Base-by-base conservation (phyloP, 2,888 invertebrate genomes). In the Callyntrura sp. region DNA sequence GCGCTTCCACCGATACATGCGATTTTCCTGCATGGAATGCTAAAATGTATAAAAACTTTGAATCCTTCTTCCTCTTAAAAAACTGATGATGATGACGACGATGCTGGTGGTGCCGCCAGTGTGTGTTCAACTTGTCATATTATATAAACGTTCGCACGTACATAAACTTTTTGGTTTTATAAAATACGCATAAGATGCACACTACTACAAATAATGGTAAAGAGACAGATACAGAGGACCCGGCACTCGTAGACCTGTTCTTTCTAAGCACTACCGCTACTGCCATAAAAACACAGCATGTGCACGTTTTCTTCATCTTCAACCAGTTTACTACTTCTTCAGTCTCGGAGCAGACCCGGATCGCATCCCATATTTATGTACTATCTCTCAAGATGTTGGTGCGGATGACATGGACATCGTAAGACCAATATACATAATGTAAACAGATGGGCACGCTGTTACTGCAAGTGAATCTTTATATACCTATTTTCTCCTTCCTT, bases 401-500 rank as follows among this genome's bases (percentile, higher is more conserved):
- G 45, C 62, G 48, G 65, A 82, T 82, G 82, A 65, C 82, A 65
- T 48, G 82, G 25, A 82, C 82, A 82, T 82, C 65, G 82, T 65
- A 65, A 82, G 65, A 43, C 65, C 82, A 82, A 82, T 65, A 82
- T 82, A 82, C 82, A 82, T 82, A 84, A 84, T 84, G 84, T 68
- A 55, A 84, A 51, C 70, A 68, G 65, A 62, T 83, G 65, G 20
- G 55, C 23, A 57, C 17, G n/a, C 1, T 57, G 57, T 20, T n/a
- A 11, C 76, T 48, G 48, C 68, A 70, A 84, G 28, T 9, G 14
- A 70, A 81, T 55, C 55, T n/a, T 35, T 23, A 20, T 57, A 55
- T 57, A 11, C 81, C 23, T 60, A 6, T 62, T 78, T 11, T 78
- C 76, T 76, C 23, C 17, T 78, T 78, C 17, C 55, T 25, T 14